Base-by-base conservation (phyloP, 1,140 invertebrate genomes). In the Neodiprion pinetum region DNA sequence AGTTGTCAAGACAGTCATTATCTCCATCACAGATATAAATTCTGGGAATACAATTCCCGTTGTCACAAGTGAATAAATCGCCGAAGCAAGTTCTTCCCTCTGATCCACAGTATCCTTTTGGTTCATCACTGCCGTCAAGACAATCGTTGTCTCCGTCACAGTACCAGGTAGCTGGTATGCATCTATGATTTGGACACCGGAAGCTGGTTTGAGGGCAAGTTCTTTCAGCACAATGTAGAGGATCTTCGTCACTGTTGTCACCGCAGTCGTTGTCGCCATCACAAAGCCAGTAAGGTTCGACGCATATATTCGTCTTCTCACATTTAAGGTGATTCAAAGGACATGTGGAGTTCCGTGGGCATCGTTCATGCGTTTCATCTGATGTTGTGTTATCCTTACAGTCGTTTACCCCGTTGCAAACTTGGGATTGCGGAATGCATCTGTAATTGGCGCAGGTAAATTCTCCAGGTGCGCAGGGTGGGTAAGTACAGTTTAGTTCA, bases 1-100 rank as follows among this genome's bases (percentile, higher is more conserved):
- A 96, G 82, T 94, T 94, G 84, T 99, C 98, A 77, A 96, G 87
- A 85, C 98, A 99, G 87, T 99, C 97, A 83, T 97, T 96, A 83
- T 97, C 96, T 0, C 96, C 96, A 85, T 99, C 98, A 83, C 98
- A 99, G n/a, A 98, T 96, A 86, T 99, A 99, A 75, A 96, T 97
- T 75, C 96, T 90, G 0, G 96, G 96, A 77, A 99, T 97, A 85
- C 98, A 99, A 82, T 98, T 98, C 8, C 97, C 97, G 87, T 99
- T 99, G 81, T 96, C 95, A 82, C 98, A 99, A 0, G 97, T 98
- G 82, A 98, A 99, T 0, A 98, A 88, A 86, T 98, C 97, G 0
- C 97, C 96, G 79, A 97, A 98, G 84, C 98, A 99, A 1, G 96
- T 98, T 78, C 96, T 91, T n/a, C 96, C 96, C 84, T 97, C 96